Base-by-base conservation (phyloP, 2,113 vertebrate species). In the Gavialis gangeticus region DNA sequence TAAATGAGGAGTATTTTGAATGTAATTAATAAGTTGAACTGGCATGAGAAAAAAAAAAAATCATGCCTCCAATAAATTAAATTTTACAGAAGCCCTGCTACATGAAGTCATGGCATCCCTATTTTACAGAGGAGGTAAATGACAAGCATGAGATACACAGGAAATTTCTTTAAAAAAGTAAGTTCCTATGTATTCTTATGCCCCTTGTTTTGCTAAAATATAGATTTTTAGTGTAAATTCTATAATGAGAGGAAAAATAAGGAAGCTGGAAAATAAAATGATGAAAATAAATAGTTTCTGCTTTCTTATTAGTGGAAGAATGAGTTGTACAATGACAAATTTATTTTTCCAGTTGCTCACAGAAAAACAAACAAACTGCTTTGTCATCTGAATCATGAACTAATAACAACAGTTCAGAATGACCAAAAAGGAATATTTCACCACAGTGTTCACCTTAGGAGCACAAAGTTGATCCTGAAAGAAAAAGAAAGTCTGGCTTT, bases 341-440 rank as follows among this genome's bases (percentile, higher is more conserved):
- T 82, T 80, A 82, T n/a, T 60, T 18, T 62, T 62, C 16, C 81
- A 91, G 55, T 1, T 1, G 55, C 24, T 76, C 79, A 81, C 15
- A 87, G 46, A 66, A 86, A 95, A 94, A 81, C 56, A 85, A 46
- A 46, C 56, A 85, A 57, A 18, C 84, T 59, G 54, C 93, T 93
- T 90, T 63, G 75, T 28, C 78, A 88, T 2, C 2, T 81, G 85
- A 81, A 34, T 62, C 34, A 84, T 22, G 88, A 93, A 89, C 34
- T 86, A 81, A 81, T 88, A 93, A 92, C 92, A 30, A 67, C 27
- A 92, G 76, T 67, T 63, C 88, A 75, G 27, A 60, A 95, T 94
- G 92, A 93, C 59, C 54, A 92, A 90, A 71, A 96, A 92, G 94
- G 90, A 71, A 91, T 89, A 93, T 82, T 80, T 46, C 67, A 75